These are phyloP conservation scores for Nanorana parkeri DNA, from an alignment of 2,113 vertebrate genomes.

Conservation along the genomic window DNA sequence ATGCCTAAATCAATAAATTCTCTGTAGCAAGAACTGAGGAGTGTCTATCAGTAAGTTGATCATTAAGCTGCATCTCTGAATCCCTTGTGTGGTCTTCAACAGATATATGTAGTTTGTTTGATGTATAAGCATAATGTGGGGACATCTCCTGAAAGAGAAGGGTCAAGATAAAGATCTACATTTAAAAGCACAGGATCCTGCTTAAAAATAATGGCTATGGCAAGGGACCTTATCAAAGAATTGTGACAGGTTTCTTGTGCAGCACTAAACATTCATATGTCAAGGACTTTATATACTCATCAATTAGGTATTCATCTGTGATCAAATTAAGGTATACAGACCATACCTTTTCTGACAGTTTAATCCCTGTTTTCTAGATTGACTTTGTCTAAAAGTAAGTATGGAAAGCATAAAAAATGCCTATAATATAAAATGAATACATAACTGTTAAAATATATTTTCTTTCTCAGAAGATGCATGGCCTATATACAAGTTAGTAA, in stretches of 20 bases:
- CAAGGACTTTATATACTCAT: slow-evolving; percentile 17
- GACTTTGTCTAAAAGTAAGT: background rate
- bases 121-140: slow-evolving; percentile 20
- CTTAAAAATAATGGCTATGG: slow-evolving; percentile 36
- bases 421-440: too few species aligned
- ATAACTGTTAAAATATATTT: too few species aligned
- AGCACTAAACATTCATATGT: background rate
- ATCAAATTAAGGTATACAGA: background rate
- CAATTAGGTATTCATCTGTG: slow-evolving; percentile 36
- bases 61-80: slow-evolving; percentile 31
- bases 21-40: background rate
- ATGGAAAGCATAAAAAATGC: too few species aligned
- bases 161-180: slow-evolving; percentile 28
- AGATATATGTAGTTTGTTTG: slow-evolving; percentile 16
- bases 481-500: too few species aligned
- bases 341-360: background rate
- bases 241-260: background rate
- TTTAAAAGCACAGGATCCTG: slow-evolving; percentile 7
- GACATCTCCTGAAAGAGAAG: slow-evolving; percentile 18
- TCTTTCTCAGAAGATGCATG: too few species aligned
- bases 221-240: slow-evolving; percentile 37
- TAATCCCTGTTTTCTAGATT: background rate
- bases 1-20: too few species aligned
- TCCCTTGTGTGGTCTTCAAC: slow-evolving; percentile 26
- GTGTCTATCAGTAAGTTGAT: background rate